Evolutionary conservation across 2,888 invertebrate species (phyloP).

Genomic region (Pandemis corylana): DNA sequence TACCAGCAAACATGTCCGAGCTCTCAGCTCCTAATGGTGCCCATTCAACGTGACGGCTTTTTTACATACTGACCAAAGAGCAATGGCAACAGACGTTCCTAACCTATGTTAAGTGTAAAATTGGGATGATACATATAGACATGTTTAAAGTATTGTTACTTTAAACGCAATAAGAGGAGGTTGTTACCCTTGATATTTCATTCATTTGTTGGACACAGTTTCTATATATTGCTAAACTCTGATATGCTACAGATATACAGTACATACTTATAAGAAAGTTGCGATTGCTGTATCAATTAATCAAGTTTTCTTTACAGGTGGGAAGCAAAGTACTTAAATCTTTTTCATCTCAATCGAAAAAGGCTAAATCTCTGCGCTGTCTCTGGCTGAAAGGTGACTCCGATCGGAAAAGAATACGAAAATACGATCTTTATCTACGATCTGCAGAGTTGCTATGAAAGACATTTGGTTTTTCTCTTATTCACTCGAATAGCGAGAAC

Average conservation of each 20-base stretch:
- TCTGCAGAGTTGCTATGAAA: slow-evolving; percentile 64
- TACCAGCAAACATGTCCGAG: slow-evolving; percentile 71
- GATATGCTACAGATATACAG: too few species aligned
- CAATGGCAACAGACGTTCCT: slow-evolving; percentile 21
- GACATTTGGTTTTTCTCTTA: slow-evolving; percentile 71
- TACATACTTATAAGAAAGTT: background rate
- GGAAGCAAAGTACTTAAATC: slow-evolving; percentile 1
- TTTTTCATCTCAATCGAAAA: slow-evolving; percentile 28
- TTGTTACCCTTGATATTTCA: too few species aligned
- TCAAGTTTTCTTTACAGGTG: slow-evolving; percentile 3
- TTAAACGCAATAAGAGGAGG: too few species aligned
- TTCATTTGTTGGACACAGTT: too few species aligned
- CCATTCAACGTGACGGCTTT: slow-evolving; percentile 60
- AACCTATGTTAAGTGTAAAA: background rate
- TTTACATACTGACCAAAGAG: slow-evolving; percentile 52
- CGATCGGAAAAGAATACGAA: slow-evolving; percentile 49
- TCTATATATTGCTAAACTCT: too few species aligned
- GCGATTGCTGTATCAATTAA: slow-evolving; percentile 1
- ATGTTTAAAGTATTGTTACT: background rate
- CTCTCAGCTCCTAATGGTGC: slow-evolving; percentile 61
- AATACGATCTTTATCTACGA: slow-evolving; percentile 63
- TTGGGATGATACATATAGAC: background rate
- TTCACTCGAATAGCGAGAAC: slow-evolving; percentile 76
- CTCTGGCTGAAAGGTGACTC: slow-evolving; percentile 24
- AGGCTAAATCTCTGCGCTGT: slow-evolving; percentile 5